Evolutionary conservation across 2,113 vertebrate genomes (phyloP).

Genomic region (Varanus salvator): DNA sequence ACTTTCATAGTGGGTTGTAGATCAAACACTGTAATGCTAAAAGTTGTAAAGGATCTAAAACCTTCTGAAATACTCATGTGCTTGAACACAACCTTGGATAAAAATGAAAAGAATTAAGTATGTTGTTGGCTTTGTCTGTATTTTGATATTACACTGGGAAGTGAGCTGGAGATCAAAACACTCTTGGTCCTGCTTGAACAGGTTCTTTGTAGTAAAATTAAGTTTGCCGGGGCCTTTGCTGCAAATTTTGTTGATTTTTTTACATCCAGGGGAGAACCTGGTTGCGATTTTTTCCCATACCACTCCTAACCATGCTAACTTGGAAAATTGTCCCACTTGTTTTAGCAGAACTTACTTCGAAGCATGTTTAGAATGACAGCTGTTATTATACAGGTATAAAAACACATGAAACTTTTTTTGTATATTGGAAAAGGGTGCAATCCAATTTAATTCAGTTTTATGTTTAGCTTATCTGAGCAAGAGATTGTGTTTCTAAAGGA

Average conservation of each 20-base stretch:
- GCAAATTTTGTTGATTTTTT: conserved; percentile 34
- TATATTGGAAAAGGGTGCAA: background rate
- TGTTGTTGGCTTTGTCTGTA: conserved; percentile 40
- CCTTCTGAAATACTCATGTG: conserved; percentile 28
- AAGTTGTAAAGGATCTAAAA: background rate
- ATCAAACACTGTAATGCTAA: conserved; percentile 34
- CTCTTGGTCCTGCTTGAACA: conserved; percentile 43
- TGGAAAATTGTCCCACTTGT: background rate
- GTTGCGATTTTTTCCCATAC: conserved; percentile 55
- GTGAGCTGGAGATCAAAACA: conserved; percentile 35
- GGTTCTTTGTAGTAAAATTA: conserved; percentile 44
- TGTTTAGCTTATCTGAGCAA: conserved; percentile 75
- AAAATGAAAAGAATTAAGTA: conserved; percentile 39
- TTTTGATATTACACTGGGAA: conserved; percentile 32
- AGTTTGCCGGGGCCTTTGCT: conserved; percentile 48
- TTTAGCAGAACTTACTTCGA: background rate
- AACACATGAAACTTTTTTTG: background rate
- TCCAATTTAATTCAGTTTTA: conserved; percentile 70
- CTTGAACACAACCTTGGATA: conserved; percentile 22
- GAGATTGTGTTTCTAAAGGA: conserved; percentile 74
- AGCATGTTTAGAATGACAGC: background rate
- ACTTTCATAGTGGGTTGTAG: conserved; percentile 22
- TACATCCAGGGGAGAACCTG: conserved; percentile 53
- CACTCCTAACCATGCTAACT: background rate
- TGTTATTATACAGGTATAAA: background rate